Percentiles rank a stretch among this genome's conserved stretches.
phyloP scores from a whole-genome alignment of 2,113 vertebrate species.

The Cyphomyrus plagiostoma region DNA sequence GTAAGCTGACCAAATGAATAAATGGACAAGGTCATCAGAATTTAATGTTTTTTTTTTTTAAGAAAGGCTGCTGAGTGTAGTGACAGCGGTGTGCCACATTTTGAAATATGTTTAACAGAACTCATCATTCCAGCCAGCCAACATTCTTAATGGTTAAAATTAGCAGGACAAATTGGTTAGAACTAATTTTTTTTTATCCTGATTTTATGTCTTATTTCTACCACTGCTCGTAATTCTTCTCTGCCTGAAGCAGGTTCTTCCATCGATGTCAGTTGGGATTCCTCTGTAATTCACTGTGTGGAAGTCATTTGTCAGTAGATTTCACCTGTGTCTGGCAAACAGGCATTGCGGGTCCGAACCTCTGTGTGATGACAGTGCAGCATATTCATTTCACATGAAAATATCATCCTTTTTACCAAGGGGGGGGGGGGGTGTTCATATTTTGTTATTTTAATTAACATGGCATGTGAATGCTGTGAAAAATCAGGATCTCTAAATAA shows the following conservation, averaged over 20 bases:
- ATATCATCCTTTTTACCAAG: constrained; percentile 19
- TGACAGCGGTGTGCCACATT: not conserved
- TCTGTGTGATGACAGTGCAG: constrained; percentile 26
- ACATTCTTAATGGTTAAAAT: not conserved
- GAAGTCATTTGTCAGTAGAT: constrained; percentile 32
- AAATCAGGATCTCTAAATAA: constrained; percentile 26
- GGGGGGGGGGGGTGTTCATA: constrained; percentile 30
- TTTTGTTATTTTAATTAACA: constrained; percentile 38
- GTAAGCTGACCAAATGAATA: not conserved
- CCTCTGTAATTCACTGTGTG: constrained; percentile 28
- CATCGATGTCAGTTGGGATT: constrained; percentile 22
- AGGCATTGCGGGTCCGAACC: constrained; percentile 1
- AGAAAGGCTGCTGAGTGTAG: not conserved
- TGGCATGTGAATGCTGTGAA: not conserved
- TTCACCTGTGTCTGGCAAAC: constrained; percentile 34
- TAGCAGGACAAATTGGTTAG: not conserved
- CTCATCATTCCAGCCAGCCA: not conserved
- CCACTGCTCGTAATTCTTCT: not conserved
- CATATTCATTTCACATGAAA: constrained; percentile 33
- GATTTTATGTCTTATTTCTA: not conserved
- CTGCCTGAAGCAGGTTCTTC: not conserved
- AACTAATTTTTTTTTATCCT: not conserved
- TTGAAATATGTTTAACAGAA: not conserved
- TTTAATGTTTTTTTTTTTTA: not conserved
- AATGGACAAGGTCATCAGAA: not conserved